Base-by-base conservation (phyloP, 2,113 vertebrate species). In the Chloroceryle aenea region DNA sequence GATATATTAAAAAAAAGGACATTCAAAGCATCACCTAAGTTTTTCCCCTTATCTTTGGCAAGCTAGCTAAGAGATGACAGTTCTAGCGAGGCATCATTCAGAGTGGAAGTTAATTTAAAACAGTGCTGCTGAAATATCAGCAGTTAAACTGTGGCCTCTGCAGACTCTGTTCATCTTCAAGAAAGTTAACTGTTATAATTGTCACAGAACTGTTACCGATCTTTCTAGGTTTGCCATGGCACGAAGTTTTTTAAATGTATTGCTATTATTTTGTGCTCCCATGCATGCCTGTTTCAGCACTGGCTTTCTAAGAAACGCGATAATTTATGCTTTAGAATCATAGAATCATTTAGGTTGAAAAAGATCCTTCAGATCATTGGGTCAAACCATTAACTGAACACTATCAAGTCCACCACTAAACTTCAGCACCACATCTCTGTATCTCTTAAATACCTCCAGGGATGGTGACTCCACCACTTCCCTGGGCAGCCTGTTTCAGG, bases 381-480 rank as follows among this genome's bases (percentile, higher is more conserved):
- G 27, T 48, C 12, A 21, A 81, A 27, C 17, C 10, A 10, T 22
- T 47, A 66, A 47, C 17, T 10, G 25, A 45, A 36, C 21, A 16
- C 18, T 81, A 3, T 12, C 47, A 77, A 32, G 18, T 47, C 25
- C n/a, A 30, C 29, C 18, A 34, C 27, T 40, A 58, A 78, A n/a
- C 36, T 53, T 62, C 63, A 56, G 12, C 2, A 4, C 23, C 38
- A n/a, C 2, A 2, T 42, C 22, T 52, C 3, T 4, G 20, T 2
- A 3, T 55, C 19, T 61, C 61, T 59, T 64, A 71, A 59, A 64
- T 10, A 20, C 8, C 14, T 66, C 72, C 22, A 45, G 69, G 52
- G 25, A 11, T 32, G 27, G 25, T 34, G 36, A 27, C 30, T n/a
- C 32, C 68, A n/a, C 9, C 7, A 9, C 34, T 62, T 76, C 36